Base-by-base conservation (phyloP, 2,797 vertebrate genomes). In the Alcedo quadribrachys region DNA sequence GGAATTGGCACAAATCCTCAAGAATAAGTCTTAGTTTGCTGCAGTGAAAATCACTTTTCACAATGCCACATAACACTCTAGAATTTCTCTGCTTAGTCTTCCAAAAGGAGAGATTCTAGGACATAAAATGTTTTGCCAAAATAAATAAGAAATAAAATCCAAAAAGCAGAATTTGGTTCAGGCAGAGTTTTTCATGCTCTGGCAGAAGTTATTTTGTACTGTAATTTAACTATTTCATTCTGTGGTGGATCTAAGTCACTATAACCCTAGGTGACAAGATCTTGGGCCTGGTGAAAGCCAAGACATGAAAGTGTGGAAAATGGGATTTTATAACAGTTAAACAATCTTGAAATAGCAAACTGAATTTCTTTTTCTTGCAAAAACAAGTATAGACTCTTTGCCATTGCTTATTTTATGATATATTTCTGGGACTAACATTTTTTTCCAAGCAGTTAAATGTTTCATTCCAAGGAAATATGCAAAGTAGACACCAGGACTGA, bases 381-480 rank as follows among this genome's bases (percentile, higher is more conserved):
- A 85, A 85, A 67, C 18, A 77, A 54, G 70, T 1, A 5, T 4
- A 87, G 42, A 73, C 53, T 24, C 17, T 79, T 79, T 79, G 58
- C 68, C 5, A 15, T 42, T 78, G 62, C 63, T 90, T 78, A 67
- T 83, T 85, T 90, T 84, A 35, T 73, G 61, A 80, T 33, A 28
- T 40, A 30, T 43, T 86, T 81, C 45, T 48, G 33, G 80, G 76
- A 73, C 51, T 75, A 67, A 55, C 42, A 5, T 67, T 90, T 90
- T 90, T 86, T 90, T 86, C 50, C 54, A 50, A 70, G 22, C 21
- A 89, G 58, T 2, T 4, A 37, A 33, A 79, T 77, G n/a, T 55
- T 28, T 78, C 5, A n/a, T 81, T 93, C 22, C 28, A 68, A 78
- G 42, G 17, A 85, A 57, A 65, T 78, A 53, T 10, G 46, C 33